Percentiles rank a stretch among this genome's conserved stretches.
These are phyloP conservation scores for Chydorus sphaericus DNA, from an alignment of 2,888 invertebrate genomes.

Conservation along the genomic window DNA sequence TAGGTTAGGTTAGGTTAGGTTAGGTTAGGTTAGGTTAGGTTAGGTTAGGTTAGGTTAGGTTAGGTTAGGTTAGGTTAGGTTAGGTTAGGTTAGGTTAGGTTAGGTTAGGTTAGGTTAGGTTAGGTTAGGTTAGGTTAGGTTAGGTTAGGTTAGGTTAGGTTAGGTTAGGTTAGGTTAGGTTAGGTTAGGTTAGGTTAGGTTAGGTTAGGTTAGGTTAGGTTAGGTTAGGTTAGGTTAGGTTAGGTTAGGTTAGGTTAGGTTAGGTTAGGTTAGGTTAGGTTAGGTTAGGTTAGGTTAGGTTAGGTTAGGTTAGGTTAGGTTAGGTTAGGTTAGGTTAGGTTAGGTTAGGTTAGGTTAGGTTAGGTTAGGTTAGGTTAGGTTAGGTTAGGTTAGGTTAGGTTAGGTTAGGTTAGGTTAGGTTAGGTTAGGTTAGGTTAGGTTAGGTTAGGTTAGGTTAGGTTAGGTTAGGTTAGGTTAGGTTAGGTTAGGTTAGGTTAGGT, in stretches of 20 bases:
- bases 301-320: too few species aligned
- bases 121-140: neutral
- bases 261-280: neutral
- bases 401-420: neutral
- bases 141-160: too few species aligned
- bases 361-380: neutral
- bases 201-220: neutral
- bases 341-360: neutral
- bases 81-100: neutral
- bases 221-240: neutral
- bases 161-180: neutral
- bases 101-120: neutral
- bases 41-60: neutral
- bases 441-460: neutral
- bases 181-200: neutral
- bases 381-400: neutral
- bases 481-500: neutral
- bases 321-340: neutral
- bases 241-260: neutral
- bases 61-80: neutral
- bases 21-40: neutral
- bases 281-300: neutral
- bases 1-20: neutral
- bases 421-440: neutral
- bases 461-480: neutral